Conservation (phyloP, 2,888 invertebrate species). For the Rhynchonema sp. region DNA sequence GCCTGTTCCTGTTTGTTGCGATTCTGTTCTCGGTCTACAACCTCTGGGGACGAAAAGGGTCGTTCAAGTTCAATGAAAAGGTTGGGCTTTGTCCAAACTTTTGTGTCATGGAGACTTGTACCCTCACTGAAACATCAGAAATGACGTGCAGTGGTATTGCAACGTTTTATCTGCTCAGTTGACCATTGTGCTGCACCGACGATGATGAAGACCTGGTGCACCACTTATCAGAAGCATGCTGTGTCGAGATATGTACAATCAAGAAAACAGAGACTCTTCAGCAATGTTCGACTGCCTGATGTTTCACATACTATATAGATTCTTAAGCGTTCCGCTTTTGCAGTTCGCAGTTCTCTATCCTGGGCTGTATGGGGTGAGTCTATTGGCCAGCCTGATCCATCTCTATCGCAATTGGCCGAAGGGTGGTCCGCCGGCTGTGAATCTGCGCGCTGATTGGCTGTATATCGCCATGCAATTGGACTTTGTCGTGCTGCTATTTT, state of each 20-base stretch:
- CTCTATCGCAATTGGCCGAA: not conserved
- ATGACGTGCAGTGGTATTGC: too few species aligned
- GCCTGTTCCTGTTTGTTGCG: not conserved
- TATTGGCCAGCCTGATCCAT: not conserved
- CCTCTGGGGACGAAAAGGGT: not conserved
- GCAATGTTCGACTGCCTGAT: too few species aligned
- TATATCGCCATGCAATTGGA: slow-evolving; percentile 4
- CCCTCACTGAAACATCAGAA: too few species aligned
- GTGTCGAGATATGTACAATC: too few species aligned
- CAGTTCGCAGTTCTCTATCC: not conserved
- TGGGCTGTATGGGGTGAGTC: not conserved
- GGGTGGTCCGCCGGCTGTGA: not conserved
- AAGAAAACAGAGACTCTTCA: too few species aligned
- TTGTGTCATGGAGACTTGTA: too few species aligned
- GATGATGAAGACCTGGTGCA: too few species aligned
- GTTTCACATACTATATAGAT: too few species aligned
- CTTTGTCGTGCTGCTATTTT: not conserved
- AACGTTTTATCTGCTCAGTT: too few species aligned
- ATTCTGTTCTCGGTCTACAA: not conserved
- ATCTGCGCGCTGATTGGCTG: not conserved
- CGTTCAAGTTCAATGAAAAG: not conserved
- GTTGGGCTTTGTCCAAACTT: not conserved
- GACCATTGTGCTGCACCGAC: too few species aligned
- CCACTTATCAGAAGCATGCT: too few species aligned
- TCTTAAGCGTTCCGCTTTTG: not conserved